A percentile compares a stretch with the other conserved stretches of the same genome.
These are phyloP conservation scores for Octodon degus DNA, from an alignment of 2,113 vertebrate species.

Conservation along the genomic window DNA sequence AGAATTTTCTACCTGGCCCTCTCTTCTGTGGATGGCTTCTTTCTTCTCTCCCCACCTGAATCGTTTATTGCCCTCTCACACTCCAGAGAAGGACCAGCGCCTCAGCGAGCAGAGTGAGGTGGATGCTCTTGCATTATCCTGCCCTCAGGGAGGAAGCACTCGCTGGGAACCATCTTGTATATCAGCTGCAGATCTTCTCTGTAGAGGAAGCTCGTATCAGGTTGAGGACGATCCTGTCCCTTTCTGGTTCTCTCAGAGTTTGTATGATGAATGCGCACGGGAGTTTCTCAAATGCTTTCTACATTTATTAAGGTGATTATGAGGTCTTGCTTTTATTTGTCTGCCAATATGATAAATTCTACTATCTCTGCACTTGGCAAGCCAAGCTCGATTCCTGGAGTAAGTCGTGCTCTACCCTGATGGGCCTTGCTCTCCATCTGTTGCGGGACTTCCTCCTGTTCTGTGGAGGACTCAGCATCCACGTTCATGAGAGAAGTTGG, in stretches of 20 bases:
- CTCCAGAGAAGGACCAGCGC: neutral
- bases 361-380: neutral
- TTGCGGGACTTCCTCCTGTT: neutral
- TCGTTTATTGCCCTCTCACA: neutral
- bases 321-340: neutral
- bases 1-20: neutral
- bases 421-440: too few species aligned
- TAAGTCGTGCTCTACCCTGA: too few species aligned
- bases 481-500: neutral
- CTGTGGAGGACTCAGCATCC: neutral
- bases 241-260: neutral
- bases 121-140: fast-evolving
- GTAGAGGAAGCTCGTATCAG: neutral
- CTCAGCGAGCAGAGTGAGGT: neutral
- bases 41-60: neutral
- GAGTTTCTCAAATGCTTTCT: neutral
- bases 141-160: neutral
- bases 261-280: neutral
- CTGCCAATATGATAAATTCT: neutral
- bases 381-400: neutral
- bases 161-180: too few species aligned
- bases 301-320: neutral
- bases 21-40: neutral
- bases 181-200: neutral
- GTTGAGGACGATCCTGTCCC: neutral